Conservation (phyloP, 2,113 vertebrate genomes). For the Bubo bubo region DNA sequence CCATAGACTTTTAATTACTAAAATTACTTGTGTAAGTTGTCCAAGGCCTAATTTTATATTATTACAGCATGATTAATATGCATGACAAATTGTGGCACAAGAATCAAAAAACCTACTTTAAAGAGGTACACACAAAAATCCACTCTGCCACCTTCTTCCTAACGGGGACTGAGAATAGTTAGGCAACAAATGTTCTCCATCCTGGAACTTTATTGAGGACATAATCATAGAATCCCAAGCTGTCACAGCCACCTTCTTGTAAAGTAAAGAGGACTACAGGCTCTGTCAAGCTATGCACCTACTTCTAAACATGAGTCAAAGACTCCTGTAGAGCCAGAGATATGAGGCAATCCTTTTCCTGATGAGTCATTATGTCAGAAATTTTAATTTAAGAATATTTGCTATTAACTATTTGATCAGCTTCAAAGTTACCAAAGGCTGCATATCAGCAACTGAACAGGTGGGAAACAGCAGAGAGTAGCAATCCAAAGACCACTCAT, state of each 20-base stretch:
- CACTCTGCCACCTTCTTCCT: neutral
- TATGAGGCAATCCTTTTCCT: neutral
- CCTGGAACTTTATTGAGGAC: neutral
- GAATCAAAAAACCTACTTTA: neutral
- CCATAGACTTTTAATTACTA: neutral
- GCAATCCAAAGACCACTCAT: neutral
- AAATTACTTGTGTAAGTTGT: neutral
- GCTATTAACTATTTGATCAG: neutral
- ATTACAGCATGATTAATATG: neutral
- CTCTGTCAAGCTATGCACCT: neutral
- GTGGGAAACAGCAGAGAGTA: neutral
- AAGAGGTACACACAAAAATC: neutral
- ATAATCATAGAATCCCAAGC: neutral
- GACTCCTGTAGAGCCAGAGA: neutral
- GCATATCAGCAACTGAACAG: neutral
- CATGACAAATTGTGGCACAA: neutral
- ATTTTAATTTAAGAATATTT: neutral
- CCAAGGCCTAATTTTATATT: neutral
- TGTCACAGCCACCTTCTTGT: neutral
- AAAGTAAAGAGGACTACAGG: neutral
- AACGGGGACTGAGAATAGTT: neutral
- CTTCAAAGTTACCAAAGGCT: neutral
- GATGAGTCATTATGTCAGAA: neutral
- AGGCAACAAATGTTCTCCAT: neutral
- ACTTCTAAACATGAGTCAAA: neutral